A percentile compares a stretch with the other conserved stretches of the same genome.
These are phyloP conservation scores for Cremastinae sp. DNA, from an alignment of 2,888 invertebrate genomes.

Conservation along the genomic window DNA sequence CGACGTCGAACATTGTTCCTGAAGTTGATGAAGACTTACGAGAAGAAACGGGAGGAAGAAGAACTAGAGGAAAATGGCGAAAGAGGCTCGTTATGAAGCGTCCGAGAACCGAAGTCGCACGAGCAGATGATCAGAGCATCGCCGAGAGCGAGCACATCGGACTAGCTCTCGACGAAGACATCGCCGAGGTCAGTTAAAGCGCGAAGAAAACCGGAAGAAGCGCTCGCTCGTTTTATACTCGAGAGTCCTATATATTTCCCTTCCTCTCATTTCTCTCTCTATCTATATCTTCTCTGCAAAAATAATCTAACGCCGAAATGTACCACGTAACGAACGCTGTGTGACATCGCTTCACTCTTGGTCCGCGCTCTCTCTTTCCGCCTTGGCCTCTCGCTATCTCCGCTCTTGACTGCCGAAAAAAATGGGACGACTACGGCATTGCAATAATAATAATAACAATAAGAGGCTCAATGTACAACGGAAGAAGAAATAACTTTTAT, in stretches of 20 bases:
- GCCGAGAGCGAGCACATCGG: conserved; percentile 53
- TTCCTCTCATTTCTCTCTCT: conserved; percentile 42
- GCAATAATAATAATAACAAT: conserved; percentile 24
- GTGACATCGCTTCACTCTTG: conserved; percentile 57
- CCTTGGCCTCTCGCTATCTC: conserved; percentile 35
- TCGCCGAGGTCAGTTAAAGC: conserved; percentile 62
- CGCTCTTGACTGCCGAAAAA: conserved; percentile 31
- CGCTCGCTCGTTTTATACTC: conserved; percentile 34
- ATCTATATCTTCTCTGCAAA: conserved; percentile 41
- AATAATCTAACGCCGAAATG: conserved; percentile 51
- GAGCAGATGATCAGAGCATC: conserved; percentile 56
- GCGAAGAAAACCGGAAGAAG: conserved; percentile 41
- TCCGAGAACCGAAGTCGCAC: conserved; percentile 25
- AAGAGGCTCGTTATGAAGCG: conserved; percentile 50
- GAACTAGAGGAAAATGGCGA: conserved; percentile 45
- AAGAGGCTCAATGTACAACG: conserved; percentile 32
- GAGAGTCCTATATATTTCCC: conserved; percentile 45
- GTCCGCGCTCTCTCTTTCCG: conserved; percentile 50
- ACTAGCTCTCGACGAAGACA: conserved; percentile 33
- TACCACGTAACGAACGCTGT: conserved; percentile 42
- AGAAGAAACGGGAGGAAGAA: conserved; percentile 8
- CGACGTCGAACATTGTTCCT: conserved; percentile 57
- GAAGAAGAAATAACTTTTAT: conserved; percentile 6
- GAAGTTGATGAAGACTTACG: not conserved
- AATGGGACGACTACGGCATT: not conserved